phyloP scores from a whole-genome alignment of 2,888 invertebrate genomes.

The Emmelina monodactyla region DNA sequence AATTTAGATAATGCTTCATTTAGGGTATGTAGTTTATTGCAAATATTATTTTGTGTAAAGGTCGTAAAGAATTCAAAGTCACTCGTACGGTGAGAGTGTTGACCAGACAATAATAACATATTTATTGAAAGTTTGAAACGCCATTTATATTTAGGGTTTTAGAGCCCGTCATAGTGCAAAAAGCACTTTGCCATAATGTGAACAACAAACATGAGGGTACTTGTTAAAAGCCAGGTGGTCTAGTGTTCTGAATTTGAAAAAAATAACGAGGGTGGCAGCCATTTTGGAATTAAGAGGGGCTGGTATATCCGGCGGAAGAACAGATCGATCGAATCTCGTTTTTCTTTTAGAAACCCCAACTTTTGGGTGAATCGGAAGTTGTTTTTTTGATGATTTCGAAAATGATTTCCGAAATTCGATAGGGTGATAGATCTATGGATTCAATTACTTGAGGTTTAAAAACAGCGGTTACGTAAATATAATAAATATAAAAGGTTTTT shows the following conservation, averaged over 20 bases:
- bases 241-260: conserved; percentile 10
- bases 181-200: no score
- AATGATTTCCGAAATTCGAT: conserved; percentile 2
- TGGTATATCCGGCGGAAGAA: conserved; percentile 34
- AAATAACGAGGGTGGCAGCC: conserved; percentile 24
- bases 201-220: conserved; percentile 14
- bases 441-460: no score
- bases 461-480: background rate
- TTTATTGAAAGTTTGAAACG: no score
- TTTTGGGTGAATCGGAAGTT: conserved; percentile 18
- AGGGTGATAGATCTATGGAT: background rate
- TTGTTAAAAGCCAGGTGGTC: conserved; percentile 26
- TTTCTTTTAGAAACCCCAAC: conserved; percentile 14
- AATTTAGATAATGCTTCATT: no score
- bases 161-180: no score
- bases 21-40: no score
- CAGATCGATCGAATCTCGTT: conserved; percentile 19
- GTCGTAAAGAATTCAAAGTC: no score
- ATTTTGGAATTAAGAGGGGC: conserved; percentile 27
- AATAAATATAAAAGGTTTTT: background rate
- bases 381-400: conserved; percentile 9
- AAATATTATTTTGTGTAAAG: no score
- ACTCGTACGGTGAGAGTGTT: no score
- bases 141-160: no score
- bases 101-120: no score